A percentile compares a stretch with the other conserved stretches of the same genome.
Conservation (phyloP, 2,797 vertebrate species). For the Lithobates pipiens region DNA sequence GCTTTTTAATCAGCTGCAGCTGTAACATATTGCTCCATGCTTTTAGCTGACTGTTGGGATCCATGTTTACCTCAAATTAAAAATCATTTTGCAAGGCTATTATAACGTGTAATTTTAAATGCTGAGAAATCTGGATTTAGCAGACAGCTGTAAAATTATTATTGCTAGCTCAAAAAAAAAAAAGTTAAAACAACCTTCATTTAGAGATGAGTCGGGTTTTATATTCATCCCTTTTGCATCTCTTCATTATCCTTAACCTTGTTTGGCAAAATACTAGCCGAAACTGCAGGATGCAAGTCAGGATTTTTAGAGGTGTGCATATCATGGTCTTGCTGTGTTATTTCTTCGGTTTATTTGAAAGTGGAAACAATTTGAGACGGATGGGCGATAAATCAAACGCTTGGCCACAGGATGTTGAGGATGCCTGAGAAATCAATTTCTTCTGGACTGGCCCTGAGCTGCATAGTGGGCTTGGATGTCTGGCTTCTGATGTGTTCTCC, state of each 20-base stretch:
- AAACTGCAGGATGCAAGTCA: slow-evolving; percentile 74
- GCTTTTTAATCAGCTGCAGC: too few species aligned
- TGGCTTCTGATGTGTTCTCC: slow-evolving; percentile 79
- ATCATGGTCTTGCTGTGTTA: slow-evolving; percentile 69
- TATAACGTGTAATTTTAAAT: too few species aligned
- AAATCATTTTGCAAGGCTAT: too few species aligned
- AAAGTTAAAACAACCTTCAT: slow-evolving; percentile 76
- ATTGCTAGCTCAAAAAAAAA: too few species aligned
- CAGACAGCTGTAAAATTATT: too few species aligned
- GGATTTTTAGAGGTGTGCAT: slow-evolving; percentile 84
- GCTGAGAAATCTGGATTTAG: too few species aligned
- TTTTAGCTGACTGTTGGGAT: too few species aligned
- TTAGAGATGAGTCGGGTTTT: slow-evolving; percentile 81
- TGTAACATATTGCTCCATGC: too few species aligned
- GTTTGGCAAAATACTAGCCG: slow-evolving; percentile 77
- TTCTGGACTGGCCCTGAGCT: slow-evolving; percentile 76
- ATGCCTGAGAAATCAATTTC: slow-evolving; percentile 81
- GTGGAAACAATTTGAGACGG: slow-evolving; percentile 79
- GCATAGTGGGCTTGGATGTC: slow-evolving; percentile 74
- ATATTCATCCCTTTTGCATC: slow-evolving; percentile 79
- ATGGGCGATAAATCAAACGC: slow-evolving; percentile 81
- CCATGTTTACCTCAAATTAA: too few species aligned
- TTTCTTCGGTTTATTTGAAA: slow-evolving; percentile 81
- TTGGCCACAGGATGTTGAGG: slow-evolving; percentile 83
- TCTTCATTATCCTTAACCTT: slow-evolving; percentile 82